Evolutionary conservation across 1,140 invertebrate species (phyloP), one percentile per base, ranked within the genome.

Genomic region (Scylla paramamosain): DNA sequence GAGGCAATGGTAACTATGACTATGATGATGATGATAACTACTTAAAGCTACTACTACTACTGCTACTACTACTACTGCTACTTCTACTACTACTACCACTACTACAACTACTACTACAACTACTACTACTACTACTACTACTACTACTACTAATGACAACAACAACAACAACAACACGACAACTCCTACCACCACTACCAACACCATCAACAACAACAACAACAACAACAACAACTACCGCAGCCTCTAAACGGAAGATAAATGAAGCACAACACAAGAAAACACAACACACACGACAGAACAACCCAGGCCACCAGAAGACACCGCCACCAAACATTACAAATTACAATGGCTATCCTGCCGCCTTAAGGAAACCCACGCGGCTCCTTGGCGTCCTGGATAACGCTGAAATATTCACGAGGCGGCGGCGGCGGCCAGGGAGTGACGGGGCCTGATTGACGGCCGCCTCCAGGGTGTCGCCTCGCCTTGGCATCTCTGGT

Each of bases 401-500:
- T 77, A 77, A 77, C 67, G 67, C n/a, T 77, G n/a, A 77, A 77
- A 77, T 77, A 77, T 77, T 77, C n/a, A 20, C 12, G 67, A n/a
- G 12, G n/a, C 67, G n/a, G 20, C 67, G 67, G 20, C n/a, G 25
- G 16, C 20, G 45, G 45, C n/a, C 20, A 45, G n/a, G 52, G 39
- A 52, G 20, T 48, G 82, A 87, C 31, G 82, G 29, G 31, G 83
- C n/a, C 45, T 88, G 83, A 88, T 88, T 93, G 83, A 88, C 83
- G 83, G 45, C 25, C 39, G 10, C 45, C 83, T 88, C 48, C 92
- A 87, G 84, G 92, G 92, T 88, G 92, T 93, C 92, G 92, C 92
- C 31, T 45, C 46, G 84, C 83, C 92, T 88, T 88, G 92, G 84
- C 92, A 93, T 93, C 92, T 20, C 84, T 88, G 92, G 82, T 86